Base-by-base conservation (phyloP, 2,797 vertebrate species). In the Propithecus perrieri region DNA sequence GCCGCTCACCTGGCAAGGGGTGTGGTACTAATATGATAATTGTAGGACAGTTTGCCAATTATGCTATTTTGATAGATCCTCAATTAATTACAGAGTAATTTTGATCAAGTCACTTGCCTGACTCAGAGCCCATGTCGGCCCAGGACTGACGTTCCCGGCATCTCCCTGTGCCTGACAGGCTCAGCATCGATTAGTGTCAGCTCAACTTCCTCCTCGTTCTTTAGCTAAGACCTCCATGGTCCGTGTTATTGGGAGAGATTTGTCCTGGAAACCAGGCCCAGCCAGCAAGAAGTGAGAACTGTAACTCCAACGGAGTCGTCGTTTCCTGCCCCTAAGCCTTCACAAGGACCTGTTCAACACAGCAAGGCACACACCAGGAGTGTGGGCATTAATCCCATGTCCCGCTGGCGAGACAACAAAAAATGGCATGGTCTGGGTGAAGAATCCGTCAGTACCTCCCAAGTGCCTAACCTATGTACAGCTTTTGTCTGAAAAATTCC, bases 1-100 rank as follows among this genome's bases (percentile, higher is more conserved):
- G 30, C 98, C 80, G 38, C 69, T 98, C 72, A 87, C 96, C 97
- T 93, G 96, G 98, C 96, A 97, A 98, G 98, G 97, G 98, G 98
- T 97, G 97, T 57, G 71, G 72, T 94, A 97, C 98, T 98, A 98
- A 97, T 96, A 97, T 95, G 93, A 96, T 98, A 98, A 98, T 98
- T 98, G 91, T 55, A 95, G 96, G 75, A 97, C 93, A 65, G 92
- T 96, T 98, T 97, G 94, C 89, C 98, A 98, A 97, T 98, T 97
- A 97, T 15, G 8, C 1, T 97, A 80, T 97, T 96, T 98, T 96
- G 8, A 97, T 97, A 98, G 97, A 98, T 96, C 93, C 95, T 96
- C 95, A 93, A 96, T 98, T 98, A 97, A 97, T 98, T 98, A 97
- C 46, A 75, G 96, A 95, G 97, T 59, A 85, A 96, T 91, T 92